These are phyloP conservation scores for Cuniculus paca DNA, from an alignment of 2,797 vertebrate species.

Conservation along the genomic window DNA sequence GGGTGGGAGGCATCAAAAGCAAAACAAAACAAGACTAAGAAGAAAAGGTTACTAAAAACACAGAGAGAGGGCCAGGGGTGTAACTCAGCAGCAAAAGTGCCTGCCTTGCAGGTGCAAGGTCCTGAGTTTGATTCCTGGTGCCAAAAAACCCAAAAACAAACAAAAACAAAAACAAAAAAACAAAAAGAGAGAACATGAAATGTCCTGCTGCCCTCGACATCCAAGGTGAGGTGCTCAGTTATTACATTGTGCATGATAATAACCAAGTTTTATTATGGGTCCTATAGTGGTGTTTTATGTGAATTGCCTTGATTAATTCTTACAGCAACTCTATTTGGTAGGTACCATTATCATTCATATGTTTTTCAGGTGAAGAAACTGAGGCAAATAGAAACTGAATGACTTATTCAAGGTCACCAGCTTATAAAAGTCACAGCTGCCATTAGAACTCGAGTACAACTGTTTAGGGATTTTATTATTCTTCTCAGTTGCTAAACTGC, in stretches of 20 bases:
- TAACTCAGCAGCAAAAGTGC: too few relatives aligned
- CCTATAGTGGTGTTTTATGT: accelerated
- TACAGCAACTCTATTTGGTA: not conserved
- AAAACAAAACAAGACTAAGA: not conserved
- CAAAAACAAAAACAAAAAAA: too few relatives aligned
- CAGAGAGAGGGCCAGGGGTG: too few relatives aligned
- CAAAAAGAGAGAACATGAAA: not conserved
- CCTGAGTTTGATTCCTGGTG: too few relatives aligned
- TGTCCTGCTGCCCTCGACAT: not conserved
- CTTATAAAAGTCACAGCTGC: not conserved
- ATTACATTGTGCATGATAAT: not conserved
- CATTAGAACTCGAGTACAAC: not conserved
- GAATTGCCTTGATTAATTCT: not conserved
- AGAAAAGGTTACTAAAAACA: not conserved
- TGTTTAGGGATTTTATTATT: not conserved
- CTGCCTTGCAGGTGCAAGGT: too few relatives aligned
- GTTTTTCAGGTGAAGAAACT: not conserved
- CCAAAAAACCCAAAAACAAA: too few relatives aligned
- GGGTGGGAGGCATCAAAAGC: not conserved
- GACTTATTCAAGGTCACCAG: not conserved
- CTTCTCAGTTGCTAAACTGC: not conserved
- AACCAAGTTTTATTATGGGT: not conserved
- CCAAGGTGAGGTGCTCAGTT: not conserved
- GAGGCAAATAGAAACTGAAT: not conserved
- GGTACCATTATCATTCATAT: not conserved